Conservation (phyloP, 2,113 vertebrate species). For the Pteruthius melanotis region DNA sequence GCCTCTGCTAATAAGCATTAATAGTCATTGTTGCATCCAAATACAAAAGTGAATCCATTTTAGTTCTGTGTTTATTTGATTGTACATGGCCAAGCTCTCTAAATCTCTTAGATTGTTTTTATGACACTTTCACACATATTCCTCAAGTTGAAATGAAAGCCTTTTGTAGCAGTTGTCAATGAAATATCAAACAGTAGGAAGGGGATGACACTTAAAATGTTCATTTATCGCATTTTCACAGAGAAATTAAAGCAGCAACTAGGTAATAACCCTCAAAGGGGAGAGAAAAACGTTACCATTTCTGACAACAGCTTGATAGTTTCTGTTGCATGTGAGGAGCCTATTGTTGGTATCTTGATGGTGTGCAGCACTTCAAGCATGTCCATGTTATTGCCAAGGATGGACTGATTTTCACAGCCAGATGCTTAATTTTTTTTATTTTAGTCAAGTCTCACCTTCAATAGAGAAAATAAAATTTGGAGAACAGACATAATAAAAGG, state of each 20-base stretch:
- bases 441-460: not conserved
- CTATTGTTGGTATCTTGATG: not conserved
- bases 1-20: not conserved
- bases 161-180: not conserved
- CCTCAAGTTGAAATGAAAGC: not conserved
- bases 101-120: not conserved
- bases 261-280: not conserved
- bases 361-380: not conserved
- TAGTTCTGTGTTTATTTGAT: not conserved
- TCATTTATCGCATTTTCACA: not conserved
- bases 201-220: not conserved
- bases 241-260: not conserved
- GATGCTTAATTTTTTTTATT: not conserved
- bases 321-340: not conserved
- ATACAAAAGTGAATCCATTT: not conserved
- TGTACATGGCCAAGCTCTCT: not conserved
- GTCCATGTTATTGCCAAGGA: not conserved
- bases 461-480: not conserved
- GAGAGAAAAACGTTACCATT: rapidly evolving
- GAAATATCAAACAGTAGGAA: not conserved
- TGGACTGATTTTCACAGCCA: not conserved
- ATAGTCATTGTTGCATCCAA: not conserved
- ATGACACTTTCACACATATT: rapidly evolving
- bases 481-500: not conserved
- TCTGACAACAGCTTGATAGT: not conserved